Evolutionary conservation across 2,797 vertebrate genomes (phyloP), one percentile per base, ranked within the genome.

Genomic region (Macropodus opercularis): DNA sequence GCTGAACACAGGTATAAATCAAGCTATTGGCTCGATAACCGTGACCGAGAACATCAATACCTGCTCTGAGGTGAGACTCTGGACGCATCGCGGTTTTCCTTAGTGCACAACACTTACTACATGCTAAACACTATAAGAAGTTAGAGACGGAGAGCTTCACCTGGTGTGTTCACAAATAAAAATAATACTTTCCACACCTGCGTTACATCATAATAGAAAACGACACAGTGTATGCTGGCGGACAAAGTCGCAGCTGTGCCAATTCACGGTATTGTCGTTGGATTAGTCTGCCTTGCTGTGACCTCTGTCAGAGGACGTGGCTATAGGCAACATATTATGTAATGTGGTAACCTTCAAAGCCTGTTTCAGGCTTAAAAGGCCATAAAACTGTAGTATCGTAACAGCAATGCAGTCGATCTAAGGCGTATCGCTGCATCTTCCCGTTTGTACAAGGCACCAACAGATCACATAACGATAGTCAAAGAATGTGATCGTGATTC

Each of bases 401-500:
- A 56, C 36, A 75, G 56, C 40, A 71, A 52, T 31, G 9, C 34
- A 72, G 60, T 47, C 63, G 61, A 53, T 62, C 54, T 18, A 46
- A 43, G 44, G 64, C 42, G 22, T 38, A 52, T 47, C 42, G n/a
- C 22, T 21, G 26, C 41, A 72, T 64, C 55, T 61, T 77, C 53
- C 39, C 18, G 2, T 63, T 56, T 73, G 54, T 61, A 29, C 32
- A 21, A 41, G 38, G 56, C 35, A 41, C 40, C 10, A 7, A 52
- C 39, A 55, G 69, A 80, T 79, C 56, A 60, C 51, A 72, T 69
- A 70, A 77, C 50, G 55, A 79, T 72, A 55, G 66, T 69, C 71
- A 54, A 47, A 75, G 57, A 74, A 69, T 59, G 62, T 34, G 63
- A 50, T 86, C 74, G 72, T 80, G 75, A 81, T 78, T 85, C 71